These are phyloP conservation scores for Tetrapedia diversipes DNA, from an alignment of 2,888 invertebrate species.

Conservation along the genomic window DNA sequence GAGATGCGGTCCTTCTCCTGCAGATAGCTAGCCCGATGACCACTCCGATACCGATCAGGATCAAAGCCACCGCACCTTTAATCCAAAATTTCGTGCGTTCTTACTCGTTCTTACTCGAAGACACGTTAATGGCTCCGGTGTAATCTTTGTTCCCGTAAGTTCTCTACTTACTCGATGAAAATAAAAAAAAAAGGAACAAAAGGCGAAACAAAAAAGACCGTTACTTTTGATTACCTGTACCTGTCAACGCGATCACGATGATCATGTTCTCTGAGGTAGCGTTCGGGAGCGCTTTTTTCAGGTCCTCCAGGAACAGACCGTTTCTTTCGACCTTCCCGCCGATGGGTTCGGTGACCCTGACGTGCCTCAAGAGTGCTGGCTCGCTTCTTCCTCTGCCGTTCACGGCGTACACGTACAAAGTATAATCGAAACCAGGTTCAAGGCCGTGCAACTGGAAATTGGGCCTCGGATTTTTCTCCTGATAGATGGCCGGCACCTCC, in stretches of 20 bases:
- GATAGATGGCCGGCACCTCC: conserved; percentile 76
- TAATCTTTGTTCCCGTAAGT: too few relatives aligned
- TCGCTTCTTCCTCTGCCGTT: conserved; percentile 91
- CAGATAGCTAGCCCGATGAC: conserved; percentile 80
- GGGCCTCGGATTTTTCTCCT: conserved; percentile 83
- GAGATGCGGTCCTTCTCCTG: conserved; percentile 72
- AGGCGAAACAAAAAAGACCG: neutral
- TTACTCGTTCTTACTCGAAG: neutral
- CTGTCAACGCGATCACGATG: conserved; percentile 78
- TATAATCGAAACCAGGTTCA: conserved; percentile 90
- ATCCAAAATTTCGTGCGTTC: conserved; percentile 13
- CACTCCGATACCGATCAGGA: conserved; percentile 80
- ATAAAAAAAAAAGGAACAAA: neutral
- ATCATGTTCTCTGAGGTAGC: conserved; percentile 75
- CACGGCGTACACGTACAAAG: conserved; percentile 91
- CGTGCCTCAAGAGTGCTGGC: conserved; percentile 89
- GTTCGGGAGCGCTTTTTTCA: conserved; percentile 75
- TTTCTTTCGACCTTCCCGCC: conserved; percentile 72
- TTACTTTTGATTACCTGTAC: conserved; percentile 63
- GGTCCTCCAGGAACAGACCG: conserved; percentile 75
- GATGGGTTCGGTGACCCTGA: conserved; percentile 81
- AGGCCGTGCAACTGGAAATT: conserved; percentile 89
- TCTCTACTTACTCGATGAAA: neutral
- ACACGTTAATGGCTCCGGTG: too few relatives aligned
- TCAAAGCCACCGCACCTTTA: conserved; percentile 76